A percentile compares a stretch with the other conserved stretches of the same genome.
Evolutionary conservation across 2,797 vertebrate genomes (phyloP).

Genomic region (Neomorphus geoffroyi): DNA sequence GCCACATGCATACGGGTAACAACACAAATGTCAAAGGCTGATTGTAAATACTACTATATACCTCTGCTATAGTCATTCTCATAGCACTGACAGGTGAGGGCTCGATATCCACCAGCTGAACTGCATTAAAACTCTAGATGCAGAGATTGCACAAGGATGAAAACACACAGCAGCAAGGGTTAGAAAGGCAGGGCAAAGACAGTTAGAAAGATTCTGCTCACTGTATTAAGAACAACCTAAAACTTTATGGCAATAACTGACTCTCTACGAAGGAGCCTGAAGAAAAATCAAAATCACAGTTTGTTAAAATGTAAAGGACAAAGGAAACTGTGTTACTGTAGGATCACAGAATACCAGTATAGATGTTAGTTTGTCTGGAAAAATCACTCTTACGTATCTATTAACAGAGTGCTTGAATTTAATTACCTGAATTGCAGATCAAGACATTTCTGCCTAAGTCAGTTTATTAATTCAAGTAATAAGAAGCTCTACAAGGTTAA

Average conservation of each 20-base stretch:
- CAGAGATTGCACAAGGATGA: constrained; percentile 66
- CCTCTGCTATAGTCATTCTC: constrained; percentile 99
- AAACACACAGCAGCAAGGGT: constrained; percentile 67
- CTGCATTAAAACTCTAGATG: constrained; percentile 89
- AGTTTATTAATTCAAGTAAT: neutral
- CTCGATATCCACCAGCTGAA: constrained; percentile 98
- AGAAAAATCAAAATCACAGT: neutral
- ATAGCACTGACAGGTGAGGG: constrained; percentile 97
- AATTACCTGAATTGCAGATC: neutral
- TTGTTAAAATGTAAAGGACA: neutral
- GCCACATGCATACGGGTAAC: constrained; percentile 48
- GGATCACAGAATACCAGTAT: too few species aligned
- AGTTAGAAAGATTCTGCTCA: constrained; percentile 25
- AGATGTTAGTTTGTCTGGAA: neutral
- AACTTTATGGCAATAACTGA: neutral
- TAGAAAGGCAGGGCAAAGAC: constrained; percentile 69
- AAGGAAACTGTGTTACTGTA: neutral
- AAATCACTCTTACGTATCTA: fast-evolving
- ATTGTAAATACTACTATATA: constrained; percentile 71
- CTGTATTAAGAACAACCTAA: neutral
- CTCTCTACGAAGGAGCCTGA: neutral
- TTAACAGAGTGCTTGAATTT: neutral
- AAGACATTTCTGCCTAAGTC: neutral
- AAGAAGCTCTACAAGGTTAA: neutral
- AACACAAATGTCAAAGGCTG: constrained; percentile 12